phyloP scores from a whole-genome alignment of 2,888 invertebrate genomes.

The Eurois occulta region DNA sequence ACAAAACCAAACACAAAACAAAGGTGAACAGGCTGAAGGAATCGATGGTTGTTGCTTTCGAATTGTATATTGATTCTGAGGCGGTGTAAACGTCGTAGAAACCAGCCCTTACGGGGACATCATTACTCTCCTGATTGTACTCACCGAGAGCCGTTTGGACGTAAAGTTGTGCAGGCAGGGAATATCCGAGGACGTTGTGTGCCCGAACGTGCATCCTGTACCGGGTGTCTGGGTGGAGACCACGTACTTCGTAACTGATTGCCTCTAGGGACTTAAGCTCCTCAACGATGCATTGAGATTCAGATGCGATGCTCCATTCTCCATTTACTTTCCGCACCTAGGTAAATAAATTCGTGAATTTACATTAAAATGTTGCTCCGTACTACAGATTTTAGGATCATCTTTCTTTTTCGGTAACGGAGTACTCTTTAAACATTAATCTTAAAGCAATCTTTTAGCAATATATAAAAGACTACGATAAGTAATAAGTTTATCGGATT shows the following conservation, averaged over 20 bases:
- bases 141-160: constrained; percentile 97
- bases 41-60: constrained; percentile 78
- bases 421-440: constrained; percentile 27
- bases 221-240: constrained; percentile 94
- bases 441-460: constrained; percentile 17
- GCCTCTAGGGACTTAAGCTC: constrained; percentile 92
- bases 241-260: constrained; percentile 92
- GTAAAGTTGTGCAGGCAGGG: constrained; percentile 94
- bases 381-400: background rate
- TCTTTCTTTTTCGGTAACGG: constrained; percentile 21
- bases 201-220: constrained; percentile 96
- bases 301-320: constrained; percentile 91
- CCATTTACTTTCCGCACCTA: constrained; percentile 93
- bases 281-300: constrained; percentile 90
- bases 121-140: constrained; percentile 90
- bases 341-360: constrained; percentile 48
- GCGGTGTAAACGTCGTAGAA: constrained; percentile 89
- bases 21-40: constrained; percentile 79
- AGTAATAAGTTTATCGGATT: constrained; percentile 55
- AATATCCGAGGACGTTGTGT: constrained; percentile 96
- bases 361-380: constrained; percentile 7
- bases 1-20: constrained; percentile 83
- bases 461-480: constrained; percentile 33
- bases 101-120: constrained; percentile 86
- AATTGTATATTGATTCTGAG: constrained; percentile 78